These are phyloP conservation scores for Pempheris klunzingeri DNA, from an alignment of 2,797 vertebrate species.

Conservation along the genomic window DNA sequence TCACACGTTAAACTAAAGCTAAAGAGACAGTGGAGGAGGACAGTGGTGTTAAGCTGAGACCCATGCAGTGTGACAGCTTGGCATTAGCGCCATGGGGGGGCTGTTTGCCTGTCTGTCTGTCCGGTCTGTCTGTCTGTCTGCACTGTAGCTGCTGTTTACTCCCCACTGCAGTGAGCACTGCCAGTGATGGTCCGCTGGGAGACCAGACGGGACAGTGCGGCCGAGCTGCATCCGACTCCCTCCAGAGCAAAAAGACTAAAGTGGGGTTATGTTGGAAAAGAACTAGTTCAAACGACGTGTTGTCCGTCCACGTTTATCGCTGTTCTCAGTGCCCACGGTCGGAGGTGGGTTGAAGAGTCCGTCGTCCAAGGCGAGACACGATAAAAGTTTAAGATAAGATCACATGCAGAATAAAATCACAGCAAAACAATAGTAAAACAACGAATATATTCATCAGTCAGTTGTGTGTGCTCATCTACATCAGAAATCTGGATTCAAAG, in stretches of 20 bases:
- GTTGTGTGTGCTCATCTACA: no score
- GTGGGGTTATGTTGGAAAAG: neutral
- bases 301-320: no score
- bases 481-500: no score
- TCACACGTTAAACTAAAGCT: neutral
- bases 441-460: no score
- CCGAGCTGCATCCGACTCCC: neutral
- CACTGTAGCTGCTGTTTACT: constrained; percentile 11
- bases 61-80: constrained; percentile 45
- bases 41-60: constrained; percentile 13
- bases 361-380: no score
- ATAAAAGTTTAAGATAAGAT: no score
- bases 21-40: constrained; percentile 16
- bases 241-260: neutral
- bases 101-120: constrained; percentile 11
- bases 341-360: no score
- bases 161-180: neutral
- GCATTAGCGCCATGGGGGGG: constrained; percentile 44
- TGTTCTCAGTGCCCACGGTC: no score
- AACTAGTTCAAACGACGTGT: neutral
- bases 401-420: no score
- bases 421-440: no score
- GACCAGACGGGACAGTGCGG: neutral
- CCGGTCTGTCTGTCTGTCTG: neutral
- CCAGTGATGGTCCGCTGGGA: neutral